phyloP scores from a whole-genome alignment of 2,113 vertebrate species.

The Geococcyx californianus region DNA sequence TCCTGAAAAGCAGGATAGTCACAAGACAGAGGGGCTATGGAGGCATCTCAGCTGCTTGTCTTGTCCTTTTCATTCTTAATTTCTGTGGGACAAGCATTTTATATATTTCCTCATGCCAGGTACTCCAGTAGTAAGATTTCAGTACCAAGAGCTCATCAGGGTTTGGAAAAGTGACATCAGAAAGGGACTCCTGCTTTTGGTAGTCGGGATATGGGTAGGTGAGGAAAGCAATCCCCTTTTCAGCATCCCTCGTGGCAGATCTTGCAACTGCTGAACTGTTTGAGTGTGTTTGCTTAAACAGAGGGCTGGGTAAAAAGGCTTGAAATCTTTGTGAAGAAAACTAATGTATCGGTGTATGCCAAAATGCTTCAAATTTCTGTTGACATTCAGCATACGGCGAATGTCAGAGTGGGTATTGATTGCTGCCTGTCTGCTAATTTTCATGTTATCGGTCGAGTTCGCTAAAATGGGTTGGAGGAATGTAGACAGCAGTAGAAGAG shows the following conservation, averaged over 20 bases:
- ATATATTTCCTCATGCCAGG: neutral
- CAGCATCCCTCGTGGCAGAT: accelerated
- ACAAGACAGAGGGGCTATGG: neutral
- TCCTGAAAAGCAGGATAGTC: neutral
- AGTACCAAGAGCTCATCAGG: neutral
- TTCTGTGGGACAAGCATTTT: neutral
- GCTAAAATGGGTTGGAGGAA: neutral
- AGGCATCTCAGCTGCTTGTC: neutral
- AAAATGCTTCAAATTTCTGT: neutral
- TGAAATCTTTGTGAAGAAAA: neutral
- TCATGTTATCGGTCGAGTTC: accelerated
- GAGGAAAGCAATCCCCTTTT: neutral
- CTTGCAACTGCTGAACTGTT: neutral
- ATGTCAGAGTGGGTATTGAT: neutral
- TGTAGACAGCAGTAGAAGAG: neutral
- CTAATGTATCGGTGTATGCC: neutral
- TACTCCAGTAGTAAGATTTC: neutral
- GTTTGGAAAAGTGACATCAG: neutral
- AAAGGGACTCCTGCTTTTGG: neutral
- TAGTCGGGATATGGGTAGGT: neutral
- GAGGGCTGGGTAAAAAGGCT: neutral
- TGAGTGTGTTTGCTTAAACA: neutral
- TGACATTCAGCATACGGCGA: neutral
- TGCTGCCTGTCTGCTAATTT: neutral
- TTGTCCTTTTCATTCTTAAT: neutral